These are phyloP conservation scores for Chrysochloris asiatica DNA, from an alignment of 2,113 vertebrate genomes.

Conservation along the genomic window DNA sequence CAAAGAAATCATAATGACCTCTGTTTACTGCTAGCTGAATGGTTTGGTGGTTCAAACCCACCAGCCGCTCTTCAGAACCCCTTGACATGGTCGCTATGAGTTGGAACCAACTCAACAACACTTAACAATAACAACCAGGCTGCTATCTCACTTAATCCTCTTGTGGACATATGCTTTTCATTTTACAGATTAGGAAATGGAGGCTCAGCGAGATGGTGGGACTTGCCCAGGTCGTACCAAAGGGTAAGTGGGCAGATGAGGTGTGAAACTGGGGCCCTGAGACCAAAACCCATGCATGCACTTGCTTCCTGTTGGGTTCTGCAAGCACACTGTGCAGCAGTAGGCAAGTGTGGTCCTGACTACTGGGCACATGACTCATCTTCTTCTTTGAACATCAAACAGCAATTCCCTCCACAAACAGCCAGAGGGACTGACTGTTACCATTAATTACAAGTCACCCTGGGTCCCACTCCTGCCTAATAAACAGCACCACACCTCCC, in stretches of 20 bases:
- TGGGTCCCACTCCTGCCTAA: not conserved
- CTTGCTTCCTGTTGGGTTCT: not conserved
- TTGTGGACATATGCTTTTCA: not conserved
- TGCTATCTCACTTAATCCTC: too few species aligned
- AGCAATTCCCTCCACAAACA: not conserved
- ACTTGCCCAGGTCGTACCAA: not conserved
- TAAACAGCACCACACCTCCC: not conserved
- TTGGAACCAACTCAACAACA: too few species aligned
- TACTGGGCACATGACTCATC: not conserved
- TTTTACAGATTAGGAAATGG: not conserved
- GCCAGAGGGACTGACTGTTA: not conserved
- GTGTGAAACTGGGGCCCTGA: not conserved
- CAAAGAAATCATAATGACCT: too few species aligned
- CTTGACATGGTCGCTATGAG: too few species aligned
- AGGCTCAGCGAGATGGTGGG: not conserved
- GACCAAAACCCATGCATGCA: too few species aligned
- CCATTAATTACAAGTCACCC: not conserved
- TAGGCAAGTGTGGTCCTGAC: not conserved
- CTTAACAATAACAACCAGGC: too few species aligned
- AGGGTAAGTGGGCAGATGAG: not conserved
- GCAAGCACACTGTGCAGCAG: too few species aligned
- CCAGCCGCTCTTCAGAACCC: too few species aligned
- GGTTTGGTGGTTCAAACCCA: too few species aligned
- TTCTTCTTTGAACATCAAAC: slow-evolving; percentile 34
- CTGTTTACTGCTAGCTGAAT: too few species aligned